A percentile compares a stretch with the other conserved stretches of the same genome.
These are phyloP conservation scores for Tanypteryx hageni DNA, from an alignment of 2,888 invertebrate species.

Conservation along the genomic window DNA sequence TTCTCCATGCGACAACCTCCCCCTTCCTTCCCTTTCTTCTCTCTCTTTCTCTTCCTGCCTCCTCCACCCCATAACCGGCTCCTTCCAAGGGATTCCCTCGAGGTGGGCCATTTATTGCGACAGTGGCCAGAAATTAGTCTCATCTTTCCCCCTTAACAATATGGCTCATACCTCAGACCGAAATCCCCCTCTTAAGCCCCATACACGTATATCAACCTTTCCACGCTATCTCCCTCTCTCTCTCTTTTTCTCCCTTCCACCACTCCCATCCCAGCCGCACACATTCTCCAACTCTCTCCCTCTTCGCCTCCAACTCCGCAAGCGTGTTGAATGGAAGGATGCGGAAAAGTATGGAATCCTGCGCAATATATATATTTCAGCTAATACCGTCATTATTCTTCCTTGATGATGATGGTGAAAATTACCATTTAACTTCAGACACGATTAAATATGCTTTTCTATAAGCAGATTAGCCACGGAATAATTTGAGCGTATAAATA, in stretches of 20 bases:
- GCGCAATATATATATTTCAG: too few relatives aligned
- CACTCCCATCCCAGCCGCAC: neutral
- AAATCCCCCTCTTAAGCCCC: constrained; percentile 42
- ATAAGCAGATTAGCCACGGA: too few relatives aligned
- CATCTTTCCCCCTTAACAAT: constrained; percentile 64
- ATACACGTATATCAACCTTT: constrained; percentile 22
- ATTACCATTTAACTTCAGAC: too few relatives aligned
- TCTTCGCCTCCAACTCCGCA: too few relatives aligned
- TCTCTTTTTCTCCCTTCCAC: neutral
- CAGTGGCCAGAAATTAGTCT: constrained; percentile 58
- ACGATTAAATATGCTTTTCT: too few relatives aligned
- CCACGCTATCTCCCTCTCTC: neutral
- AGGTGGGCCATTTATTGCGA: constrained; percentile 61
- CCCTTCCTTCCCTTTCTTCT: neutral
- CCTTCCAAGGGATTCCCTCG: constrained; percentile 46
- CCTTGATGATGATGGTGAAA: too few relatives aligned
- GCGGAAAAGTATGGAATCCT: too few relatives aligned
- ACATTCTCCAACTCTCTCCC: too few relatives aligned
- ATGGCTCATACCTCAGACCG: constrained; percentile 34
- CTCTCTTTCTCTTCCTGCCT: neutral
- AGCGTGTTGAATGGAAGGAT: too few relatives aligned
- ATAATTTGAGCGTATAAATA: too few relatives aligned
- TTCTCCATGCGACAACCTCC: neutral
- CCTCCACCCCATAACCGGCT: constrained; percentile 24
- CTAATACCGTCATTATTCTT: too few relatives aligned